Evolutionary conservation across 2,113 vertebrate species (phyloP).

Genomic region (Trinectes maculatus): DNA sequence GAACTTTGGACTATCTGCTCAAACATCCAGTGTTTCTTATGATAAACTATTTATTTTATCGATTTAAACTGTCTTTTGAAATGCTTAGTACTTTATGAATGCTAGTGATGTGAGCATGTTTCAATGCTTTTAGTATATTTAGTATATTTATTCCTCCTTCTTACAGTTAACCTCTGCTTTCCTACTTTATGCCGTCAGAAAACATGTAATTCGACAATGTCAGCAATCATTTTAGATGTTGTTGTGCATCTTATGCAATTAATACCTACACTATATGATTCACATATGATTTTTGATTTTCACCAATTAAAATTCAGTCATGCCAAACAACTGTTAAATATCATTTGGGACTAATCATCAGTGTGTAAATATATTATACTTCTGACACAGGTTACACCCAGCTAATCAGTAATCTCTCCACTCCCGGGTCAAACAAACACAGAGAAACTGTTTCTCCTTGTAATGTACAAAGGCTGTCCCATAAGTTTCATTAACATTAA

Average conservation of each 20-base stretch:
- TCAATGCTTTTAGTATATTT: too few relatives aligned
- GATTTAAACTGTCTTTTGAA: background rate
- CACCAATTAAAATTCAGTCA: background rate
- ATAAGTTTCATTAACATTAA: too few relatives aligned
- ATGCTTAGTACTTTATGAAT: too few relatives aligned
- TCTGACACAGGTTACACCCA: background rate
- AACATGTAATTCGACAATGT: too few relatives aligned
- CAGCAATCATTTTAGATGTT: rapidly evolving
- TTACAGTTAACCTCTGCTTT: background rate
- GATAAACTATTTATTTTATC: background rate
- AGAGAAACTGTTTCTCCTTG: background rate
- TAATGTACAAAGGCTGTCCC: constrained; percentile 1
- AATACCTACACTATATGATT: background rate
- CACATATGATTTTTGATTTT: background rate
- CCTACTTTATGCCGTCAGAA: background rate
- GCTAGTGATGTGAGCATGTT: too few relatives aligned
- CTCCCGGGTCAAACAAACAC: constrained; percentile 4
- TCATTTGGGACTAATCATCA: background rate
- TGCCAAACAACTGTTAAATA: background rate
- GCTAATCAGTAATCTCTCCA: constrained; percentile 17
- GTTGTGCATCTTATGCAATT: background rate
- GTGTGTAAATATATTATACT: background rate
- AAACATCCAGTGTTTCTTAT: constrained; percentile 1
- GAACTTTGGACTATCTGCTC: constrained; percentile 37
- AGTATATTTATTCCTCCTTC: background rate